Evolutionary conservation across 2,797 vertebrate genomes (phyloP).

Genomic region (Ctenosaura bakeri): DNA sequence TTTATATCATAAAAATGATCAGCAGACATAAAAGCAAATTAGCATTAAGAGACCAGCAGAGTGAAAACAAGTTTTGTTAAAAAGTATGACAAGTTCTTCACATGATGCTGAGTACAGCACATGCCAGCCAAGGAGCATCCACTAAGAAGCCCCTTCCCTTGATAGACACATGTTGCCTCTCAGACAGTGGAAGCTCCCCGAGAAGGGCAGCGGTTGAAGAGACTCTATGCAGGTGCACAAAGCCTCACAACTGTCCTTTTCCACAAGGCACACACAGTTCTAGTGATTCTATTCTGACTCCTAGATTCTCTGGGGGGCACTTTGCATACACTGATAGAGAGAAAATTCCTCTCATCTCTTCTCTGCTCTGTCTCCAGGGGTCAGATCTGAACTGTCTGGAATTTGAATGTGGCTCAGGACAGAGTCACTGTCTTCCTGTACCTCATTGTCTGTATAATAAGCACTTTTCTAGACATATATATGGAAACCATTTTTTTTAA

Average conservation of each 20-base stretch:
- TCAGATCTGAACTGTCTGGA: neutral
- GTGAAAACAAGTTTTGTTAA: neutral
- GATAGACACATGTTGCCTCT: neutral
- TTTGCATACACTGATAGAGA: neutral
- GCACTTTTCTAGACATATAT: neutral
- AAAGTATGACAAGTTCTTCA: neutral
- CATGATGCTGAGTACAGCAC: neutral
- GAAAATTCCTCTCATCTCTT: neutral
- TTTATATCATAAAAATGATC: neutral
- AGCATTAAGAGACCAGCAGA: neutral
- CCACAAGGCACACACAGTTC: neutral
- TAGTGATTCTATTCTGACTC: neutral
- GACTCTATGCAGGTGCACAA: neutral
- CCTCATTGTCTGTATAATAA: neutral
- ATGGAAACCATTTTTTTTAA: neutral
- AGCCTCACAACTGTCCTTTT: neutral
- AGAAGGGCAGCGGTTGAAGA: neutral
- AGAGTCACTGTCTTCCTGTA: neutral
- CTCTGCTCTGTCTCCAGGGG: neutral
- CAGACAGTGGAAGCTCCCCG: neutral
- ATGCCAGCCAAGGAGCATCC: neutral
- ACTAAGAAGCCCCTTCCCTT: neutral
- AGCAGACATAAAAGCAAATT: neutral
- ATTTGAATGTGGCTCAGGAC: neutral
- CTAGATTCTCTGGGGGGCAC: neutral